A percentile compares a stretch with the other conserved stretches of the same genome.
These are phyloP conservation scores for Calonectris borealis DNA, from an alignment of 2,113 vertebrate genomes.

Conservation along the genomic window DNA sequence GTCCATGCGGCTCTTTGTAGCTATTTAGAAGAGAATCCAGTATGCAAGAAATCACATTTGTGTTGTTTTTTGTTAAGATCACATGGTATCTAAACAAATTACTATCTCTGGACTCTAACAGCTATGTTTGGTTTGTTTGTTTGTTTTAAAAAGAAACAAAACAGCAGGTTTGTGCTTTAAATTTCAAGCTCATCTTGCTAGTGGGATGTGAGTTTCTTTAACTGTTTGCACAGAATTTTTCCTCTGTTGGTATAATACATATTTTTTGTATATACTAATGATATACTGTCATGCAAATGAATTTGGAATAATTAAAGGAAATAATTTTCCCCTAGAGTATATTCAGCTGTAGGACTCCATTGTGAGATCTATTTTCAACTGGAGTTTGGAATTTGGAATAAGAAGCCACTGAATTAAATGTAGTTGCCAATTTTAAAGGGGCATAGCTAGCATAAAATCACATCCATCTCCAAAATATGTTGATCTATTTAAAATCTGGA, in stretches of 20 bases:
- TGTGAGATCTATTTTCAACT: conserved; percentile 40
- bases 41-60: neutral
- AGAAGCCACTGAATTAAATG: conserved; percentile 5
- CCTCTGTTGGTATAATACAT: neutral
- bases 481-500: conserved; percentile 50
- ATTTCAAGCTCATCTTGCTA: neutral
- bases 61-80: neutral
- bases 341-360: conserved; percentile 47
- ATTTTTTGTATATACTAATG: neutral
- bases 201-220: neutral
- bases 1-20: neutral
- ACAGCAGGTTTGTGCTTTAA: neutral
- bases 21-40: neutral
- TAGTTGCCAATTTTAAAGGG: conserved; percentile 47
- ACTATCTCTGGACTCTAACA: neutral
- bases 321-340: conserved; percentile 29
- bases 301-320: conserved; percentile 31
- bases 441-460: conserved; percentile 8
- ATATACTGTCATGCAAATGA: conserved; percentile 42
- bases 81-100: neutral
- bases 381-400: conserved; percentile 17
- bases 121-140: neutral
- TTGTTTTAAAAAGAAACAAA: neutral
- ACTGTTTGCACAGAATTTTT: neutral
- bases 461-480: conserved; percentile 46